Evolutionary conservation across 2,113 vertebrate species (phyloP).

Genomic region (Orthonyx spaldingii): DNA sequence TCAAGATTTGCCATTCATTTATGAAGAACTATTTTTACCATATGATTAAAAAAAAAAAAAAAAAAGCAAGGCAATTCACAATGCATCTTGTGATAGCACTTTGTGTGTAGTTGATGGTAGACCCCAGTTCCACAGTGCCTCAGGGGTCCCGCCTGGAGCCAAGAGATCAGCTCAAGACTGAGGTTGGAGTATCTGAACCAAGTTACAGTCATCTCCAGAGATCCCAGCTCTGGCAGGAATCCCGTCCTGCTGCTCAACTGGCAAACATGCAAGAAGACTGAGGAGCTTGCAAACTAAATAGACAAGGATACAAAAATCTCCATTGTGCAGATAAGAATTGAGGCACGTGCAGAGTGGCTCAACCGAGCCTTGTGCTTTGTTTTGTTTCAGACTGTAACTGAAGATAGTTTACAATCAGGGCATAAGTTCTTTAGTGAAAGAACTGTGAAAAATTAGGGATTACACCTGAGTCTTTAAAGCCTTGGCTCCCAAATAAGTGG

Average conservation of each 20-base stretch:
- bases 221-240: background rate
- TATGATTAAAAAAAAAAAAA: background rate
- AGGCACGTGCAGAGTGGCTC: background rate
- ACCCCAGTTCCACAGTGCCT: background rate
- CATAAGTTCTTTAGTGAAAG: background rate
- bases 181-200: background rate
- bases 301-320: background rate
- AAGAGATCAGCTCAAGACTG: background rate
- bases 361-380: background rate
- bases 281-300: background rate
- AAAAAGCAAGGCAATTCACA: background rate
- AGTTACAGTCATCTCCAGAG: background rate
- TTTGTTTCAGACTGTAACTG: background rate
- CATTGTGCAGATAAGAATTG: background rate
- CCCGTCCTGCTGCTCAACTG: background rate
- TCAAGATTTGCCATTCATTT: background rate
- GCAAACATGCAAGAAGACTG: background rate
- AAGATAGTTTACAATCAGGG: background rate
- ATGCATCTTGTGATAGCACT: background rate
- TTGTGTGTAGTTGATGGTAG: background rate
- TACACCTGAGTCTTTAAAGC: background rate
- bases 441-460: background rate
- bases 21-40: background rate
- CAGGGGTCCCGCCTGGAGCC: background rate
- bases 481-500: background rate